phyloP scores from a whole-genome alignment of 2,113 vertebrate genomes.

The Canis aureus region DNA sequence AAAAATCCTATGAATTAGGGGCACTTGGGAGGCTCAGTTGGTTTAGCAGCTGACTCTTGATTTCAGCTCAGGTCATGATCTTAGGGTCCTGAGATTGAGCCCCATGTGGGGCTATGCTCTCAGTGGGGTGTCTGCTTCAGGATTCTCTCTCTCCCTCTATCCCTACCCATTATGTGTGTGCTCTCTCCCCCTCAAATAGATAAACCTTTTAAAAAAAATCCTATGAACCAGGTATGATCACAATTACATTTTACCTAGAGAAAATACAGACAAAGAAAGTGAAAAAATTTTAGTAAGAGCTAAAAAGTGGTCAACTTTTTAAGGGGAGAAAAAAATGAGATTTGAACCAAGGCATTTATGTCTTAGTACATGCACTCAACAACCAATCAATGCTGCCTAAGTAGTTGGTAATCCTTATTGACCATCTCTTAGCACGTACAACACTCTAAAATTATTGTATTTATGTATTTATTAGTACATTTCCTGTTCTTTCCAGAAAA shows the following conservation, averaged over 20 bases:
- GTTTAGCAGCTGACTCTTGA: not conserved
- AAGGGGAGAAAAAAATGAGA: slow-evolving; percentile 41
- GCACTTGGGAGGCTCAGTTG: not conserved
- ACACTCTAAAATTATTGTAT: not conserved
- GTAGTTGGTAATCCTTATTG: not conserved
- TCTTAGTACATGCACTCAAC: not conserved
- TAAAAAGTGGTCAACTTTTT: not conserved
- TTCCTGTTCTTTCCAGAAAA: not conserved
- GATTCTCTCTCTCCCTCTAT: not conserved
- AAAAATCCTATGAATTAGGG: not conserved
- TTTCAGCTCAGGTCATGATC: not conserved
- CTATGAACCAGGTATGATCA: not conserved
- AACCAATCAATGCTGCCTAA: not conserved
- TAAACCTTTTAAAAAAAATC: not conserved
- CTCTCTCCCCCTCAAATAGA: not conserved
- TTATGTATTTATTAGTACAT: not conserved
- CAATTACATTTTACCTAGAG: slow-evolving; percentile 3
- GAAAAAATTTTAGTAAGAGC: not conserved
- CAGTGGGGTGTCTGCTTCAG: not conserved
- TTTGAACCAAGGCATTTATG: not conserved
- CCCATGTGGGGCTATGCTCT: not conserved
- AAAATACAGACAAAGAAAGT: slow-evolving; percentile 9
- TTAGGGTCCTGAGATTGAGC: not conserved
- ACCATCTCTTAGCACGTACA: not conserved
- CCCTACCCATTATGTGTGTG: not conserved